Conservation (phyloP, 2,113 vertebrate species). For the Galemys pyrenaicus region DNA sequence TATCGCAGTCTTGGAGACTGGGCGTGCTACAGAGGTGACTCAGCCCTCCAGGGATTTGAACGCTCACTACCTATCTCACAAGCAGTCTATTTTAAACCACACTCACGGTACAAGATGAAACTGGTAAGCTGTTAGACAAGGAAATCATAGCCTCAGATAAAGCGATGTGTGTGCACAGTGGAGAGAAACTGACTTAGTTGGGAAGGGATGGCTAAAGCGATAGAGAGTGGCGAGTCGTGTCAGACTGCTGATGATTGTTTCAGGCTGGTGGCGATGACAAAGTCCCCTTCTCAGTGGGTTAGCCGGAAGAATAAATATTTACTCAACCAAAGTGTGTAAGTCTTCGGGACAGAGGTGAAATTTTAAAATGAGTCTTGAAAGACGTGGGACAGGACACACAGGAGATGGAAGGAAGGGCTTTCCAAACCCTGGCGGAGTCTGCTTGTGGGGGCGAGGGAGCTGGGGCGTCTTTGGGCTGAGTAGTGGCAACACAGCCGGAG, state of each 20-base stretch:
- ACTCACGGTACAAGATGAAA: slow-evolving; percentile 57
- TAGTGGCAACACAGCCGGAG: neutral
- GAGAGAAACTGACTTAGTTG: slow-evolving; percentile 42
- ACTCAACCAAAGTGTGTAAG: neutral
- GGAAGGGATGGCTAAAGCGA: neutral
- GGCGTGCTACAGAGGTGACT: slow-evolving; percentile 55
- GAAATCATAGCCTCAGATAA: slow-evolving; percentile 7
- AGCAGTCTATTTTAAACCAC: slow-evolving; percentile 70
- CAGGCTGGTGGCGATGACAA: neutral
- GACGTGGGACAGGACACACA: neutral
- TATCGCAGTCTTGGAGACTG: slow-evolving; percentile 16
- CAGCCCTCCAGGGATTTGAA: slow-evolving; percentile 18
- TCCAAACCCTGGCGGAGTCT: neutral
- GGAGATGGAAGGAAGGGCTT: neutral
- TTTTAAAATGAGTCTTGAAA: neutral
- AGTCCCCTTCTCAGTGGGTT: neutral
- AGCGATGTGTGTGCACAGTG: neutral
- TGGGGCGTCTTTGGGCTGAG: neutral
- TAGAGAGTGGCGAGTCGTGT: neutral
- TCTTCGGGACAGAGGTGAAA: neutral
- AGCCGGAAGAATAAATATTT: slow-evolving; percentile 10
- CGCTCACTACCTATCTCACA: slow-evolving; percentile 24
- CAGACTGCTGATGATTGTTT: slow-evolving; percentile 1
- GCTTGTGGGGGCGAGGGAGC: neutral
- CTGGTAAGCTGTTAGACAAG: slow-evolving; percentile 61